Base-by-base conservation (phyloP, 2,797 vertebrate species). In the Myotis myotis region DNA sequence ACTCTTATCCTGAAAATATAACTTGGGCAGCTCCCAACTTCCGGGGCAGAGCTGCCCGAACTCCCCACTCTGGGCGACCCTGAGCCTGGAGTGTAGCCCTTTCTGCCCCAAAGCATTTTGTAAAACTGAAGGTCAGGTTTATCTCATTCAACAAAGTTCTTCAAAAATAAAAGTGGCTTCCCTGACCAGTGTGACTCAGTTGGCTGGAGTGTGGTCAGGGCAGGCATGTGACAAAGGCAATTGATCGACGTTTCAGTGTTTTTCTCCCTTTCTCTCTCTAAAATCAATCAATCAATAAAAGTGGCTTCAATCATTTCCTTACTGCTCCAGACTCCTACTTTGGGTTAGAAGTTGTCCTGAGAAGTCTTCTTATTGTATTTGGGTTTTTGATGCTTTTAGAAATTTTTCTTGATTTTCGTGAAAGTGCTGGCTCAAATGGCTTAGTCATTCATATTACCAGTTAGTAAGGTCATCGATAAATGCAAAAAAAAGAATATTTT, bases 391-490 rank as follows among this genome's bases (percentile, higher is more conserved):
- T 80, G 38, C 5, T 87, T 95, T 90, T 47, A 68, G 71, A 8
- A 11, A 57, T 79, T 64, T 93, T 76, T n/a, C 64, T 94, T 96
- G 51, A 62, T 88, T 89, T 83, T 30, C 38, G 15, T 28, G 3
- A 5, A 74, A 64, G 7, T 57, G 30, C 44, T 79, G 17, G 13
- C 71, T 93, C 71, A 92, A 25, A 71, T 82, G 82, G 55, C 30
- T 23, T 79, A 70, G 28, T 89, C 36, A 53, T 28, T 23, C 23
- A 53, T 81, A 72, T 75, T 82, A 64, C 17, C 15, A 79, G 74
- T 79, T 71, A 91, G 47, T 53, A 66, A 87, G 41, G 9, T 75
- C 44, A 86, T 76, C 10, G 25, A 17, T 82, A 68, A 81, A 85
- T 70, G 57, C 62, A 51, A 87, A 95, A 76, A 75, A 41, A 16